Conservation (phyloP, 2,888 invertebrate genomes). For the Rhorus exstirpatorius region DNA sequence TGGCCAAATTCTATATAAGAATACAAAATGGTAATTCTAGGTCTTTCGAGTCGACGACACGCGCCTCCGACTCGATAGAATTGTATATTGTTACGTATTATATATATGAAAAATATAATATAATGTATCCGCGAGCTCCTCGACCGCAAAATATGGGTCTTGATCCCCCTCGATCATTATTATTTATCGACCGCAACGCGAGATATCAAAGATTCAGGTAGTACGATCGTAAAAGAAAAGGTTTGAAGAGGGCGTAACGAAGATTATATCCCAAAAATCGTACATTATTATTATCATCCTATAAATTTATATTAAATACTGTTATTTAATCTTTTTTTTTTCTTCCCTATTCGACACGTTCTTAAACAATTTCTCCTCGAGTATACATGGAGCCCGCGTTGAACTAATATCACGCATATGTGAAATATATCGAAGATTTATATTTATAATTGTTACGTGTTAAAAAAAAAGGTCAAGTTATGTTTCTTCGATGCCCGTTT, state of each 20-base stretch:
- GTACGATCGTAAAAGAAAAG: slow-evolving; percentile 43
- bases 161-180: slow-evolving; percentile 61
- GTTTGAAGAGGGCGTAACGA: slow-evolving; percentile 40
- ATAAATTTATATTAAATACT: slow-evolving; percentile 54
- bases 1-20: slow-evolving; percentile 19
- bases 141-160: slow-evolving; percentile 63
- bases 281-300: slow-evolving; percentile 53
- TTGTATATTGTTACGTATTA: slow-evolving; percentile 11
- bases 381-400: too few species aligned
- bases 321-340: slow-evolving; percentile 35
- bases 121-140: slow-evolving; percentile 28
- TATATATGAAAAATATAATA: slow-evolving; percentile 21
- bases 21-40: slow-evolving; percentile 38
- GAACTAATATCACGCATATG: too few species aligned
- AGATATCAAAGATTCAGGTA: slow-evolving; percentile 53
- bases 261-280: slow-evolving; percentile 61
- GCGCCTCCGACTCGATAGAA: slow-evolving; percentile 37
- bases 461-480: not conserved
- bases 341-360: slow-evolving; percentile 48
- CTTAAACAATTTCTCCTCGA: slow-evolving; percentile 6
- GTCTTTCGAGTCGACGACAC: slow-evolving; percentile 45
- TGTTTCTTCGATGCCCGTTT: too few species aligned
- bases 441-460: slow-evolving; percentile 24
- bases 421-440: not conserved
- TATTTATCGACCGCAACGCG: slow-evolving; percentile 63